Evolutionary conservation across 2,888 invertebrate species (phyloP).

Genomic region (Tachina fera): DNA sequence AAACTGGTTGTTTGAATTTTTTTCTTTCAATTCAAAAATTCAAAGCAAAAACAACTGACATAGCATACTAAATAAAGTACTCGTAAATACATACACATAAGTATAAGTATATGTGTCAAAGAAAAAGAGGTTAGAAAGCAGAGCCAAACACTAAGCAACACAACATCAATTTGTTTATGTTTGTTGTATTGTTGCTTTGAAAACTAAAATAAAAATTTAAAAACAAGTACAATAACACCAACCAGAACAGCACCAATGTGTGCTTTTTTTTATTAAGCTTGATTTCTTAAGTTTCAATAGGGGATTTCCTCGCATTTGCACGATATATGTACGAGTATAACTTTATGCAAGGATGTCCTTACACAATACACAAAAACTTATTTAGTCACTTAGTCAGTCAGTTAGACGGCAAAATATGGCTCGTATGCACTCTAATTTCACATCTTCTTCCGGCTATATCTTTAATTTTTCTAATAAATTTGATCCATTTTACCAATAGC

Average conservation of each 20-base stretch:
- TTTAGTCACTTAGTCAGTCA: background rate
- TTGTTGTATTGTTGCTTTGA: conserved; percentile 42
- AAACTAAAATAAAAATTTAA: background rate
- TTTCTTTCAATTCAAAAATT: conserved; percentile 33
- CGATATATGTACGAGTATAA: background rate
- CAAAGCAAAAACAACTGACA: conserved; percentile 41
- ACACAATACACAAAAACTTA: background rate
- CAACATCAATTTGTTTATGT: conserved; percentile 36
- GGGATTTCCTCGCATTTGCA: conserved; percentile 30
- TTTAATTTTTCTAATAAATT: too few relatives aligned
- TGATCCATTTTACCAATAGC: too few relatives aligned
- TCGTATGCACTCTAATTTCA: background rate
- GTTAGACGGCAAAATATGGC: background rate
- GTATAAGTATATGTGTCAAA: conserved; percentile 52
- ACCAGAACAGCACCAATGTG: background rate
- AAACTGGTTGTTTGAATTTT: conserved; percentile 44
- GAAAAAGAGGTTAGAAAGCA: conserved; percentile 67
- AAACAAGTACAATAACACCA: conserved; percentile 7
- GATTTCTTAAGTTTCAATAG: conserved; percentile 34
- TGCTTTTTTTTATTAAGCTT: conserved; percentile 15
- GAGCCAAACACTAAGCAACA: conserved; percentile 49
- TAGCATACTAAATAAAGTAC: conserved; percentile 23
- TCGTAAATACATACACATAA: conserved; percentile 4
- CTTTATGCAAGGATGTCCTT: conserved; percentile 12
- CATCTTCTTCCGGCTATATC: too few relatives aligned